Conservation (phyloP, 1,140 invertebrate species). For the Plodia interpunctella region DNA sequence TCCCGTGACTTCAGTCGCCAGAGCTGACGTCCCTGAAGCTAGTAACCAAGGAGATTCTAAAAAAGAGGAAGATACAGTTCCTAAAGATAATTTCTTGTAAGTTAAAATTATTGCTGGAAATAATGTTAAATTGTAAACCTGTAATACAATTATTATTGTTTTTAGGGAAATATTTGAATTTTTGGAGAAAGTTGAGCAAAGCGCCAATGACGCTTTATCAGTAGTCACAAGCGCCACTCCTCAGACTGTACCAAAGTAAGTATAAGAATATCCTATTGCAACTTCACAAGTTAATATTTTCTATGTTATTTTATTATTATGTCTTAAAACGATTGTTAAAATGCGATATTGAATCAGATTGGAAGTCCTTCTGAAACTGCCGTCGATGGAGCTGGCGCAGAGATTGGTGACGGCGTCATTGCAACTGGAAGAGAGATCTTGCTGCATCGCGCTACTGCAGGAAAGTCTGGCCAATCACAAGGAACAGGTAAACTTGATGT, state of each 20-base stretch:
- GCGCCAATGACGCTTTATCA: slow-evolving; percentile 66
- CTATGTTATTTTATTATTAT: no score
- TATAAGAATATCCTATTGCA: no score
- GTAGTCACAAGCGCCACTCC: slow-evolving; percentile 56
- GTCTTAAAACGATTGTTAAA: no score
- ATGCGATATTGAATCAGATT: no score
- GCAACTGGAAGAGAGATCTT: slow-evolving; percentile 60
- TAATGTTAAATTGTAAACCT: slow-evolving; percentile 3
- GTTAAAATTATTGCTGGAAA: no score
- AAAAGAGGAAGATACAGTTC: slow-evolving; percentile 44
- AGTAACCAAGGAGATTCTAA: slow-evolving; percentile 24
- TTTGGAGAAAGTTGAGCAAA: slow-evolving; percentile 72
- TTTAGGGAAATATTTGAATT: slow-evolving; percentile 73
- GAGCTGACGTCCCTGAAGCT: slow-evolving; percentile 21
- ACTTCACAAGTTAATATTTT: no score
- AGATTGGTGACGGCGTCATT: slow-evolving; percentile 53
- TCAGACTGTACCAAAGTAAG: slow-evolving; percentile 62
- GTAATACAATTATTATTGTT: slow-evolving; percentile 22
- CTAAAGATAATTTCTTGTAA: slow-evolving; percentile 69
- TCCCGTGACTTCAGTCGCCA: slow-evolving; percentile 40
- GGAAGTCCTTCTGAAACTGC: slow-evolving; percentile 51
- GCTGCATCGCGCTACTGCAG: slow-evolving; percentile 63
- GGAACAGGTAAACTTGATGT: slow-evolving; percentile 50
- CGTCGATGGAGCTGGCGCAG: slow-evolving; percentile 61
- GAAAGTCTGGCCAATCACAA: slow-evolving; percentile 66